Conservation (phyloP, 2,113 vertebrate species). For the Bothrops jararaca region DNA sequence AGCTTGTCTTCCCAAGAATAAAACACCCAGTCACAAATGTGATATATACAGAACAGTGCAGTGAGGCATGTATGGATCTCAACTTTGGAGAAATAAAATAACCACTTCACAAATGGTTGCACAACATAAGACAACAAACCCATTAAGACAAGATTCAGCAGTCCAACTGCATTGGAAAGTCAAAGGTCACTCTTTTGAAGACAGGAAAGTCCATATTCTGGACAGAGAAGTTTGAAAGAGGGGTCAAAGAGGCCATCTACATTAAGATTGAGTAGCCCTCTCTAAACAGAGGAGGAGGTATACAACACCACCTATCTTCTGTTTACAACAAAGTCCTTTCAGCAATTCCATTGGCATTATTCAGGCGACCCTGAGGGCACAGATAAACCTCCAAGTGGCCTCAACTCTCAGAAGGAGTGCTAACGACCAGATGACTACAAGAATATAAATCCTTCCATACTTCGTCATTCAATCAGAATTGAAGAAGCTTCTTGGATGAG, state of each 20-base stretch:
- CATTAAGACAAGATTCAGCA: background rate
- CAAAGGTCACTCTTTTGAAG: background rate
- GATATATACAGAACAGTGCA: background rate
- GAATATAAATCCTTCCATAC: background rate
- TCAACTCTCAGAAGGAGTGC: background rate
- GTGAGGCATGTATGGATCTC: background rate
- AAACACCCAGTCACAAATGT: background rate
- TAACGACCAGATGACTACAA: background rate
- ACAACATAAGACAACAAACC: background rate
- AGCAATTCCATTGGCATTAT: background rate
- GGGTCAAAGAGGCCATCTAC: background rate
- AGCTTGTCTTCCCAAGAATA: background rate
- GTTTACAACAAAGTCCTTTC: background rate
- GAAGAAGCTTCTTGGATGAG: background rate
- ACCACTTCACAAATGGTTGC: background rate
- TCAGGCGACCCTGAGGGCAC: background rate
- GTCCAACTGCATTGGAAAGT: background rate
- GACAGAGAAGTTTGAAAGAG: background rate
- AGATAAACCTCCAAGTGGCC: background rate
- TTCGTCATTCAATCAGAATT: background rate
- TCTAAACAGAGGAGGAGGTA: background rate
- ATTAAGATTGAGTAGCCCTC: background rate
- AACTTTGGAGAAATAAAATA: background rate
- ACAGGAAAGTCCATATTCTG: background rate
- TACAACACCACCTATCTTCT: background rate